Conservation (phyloP, 2,113 vertebrate genomes). For the Bubo blakistoni region DNA sequence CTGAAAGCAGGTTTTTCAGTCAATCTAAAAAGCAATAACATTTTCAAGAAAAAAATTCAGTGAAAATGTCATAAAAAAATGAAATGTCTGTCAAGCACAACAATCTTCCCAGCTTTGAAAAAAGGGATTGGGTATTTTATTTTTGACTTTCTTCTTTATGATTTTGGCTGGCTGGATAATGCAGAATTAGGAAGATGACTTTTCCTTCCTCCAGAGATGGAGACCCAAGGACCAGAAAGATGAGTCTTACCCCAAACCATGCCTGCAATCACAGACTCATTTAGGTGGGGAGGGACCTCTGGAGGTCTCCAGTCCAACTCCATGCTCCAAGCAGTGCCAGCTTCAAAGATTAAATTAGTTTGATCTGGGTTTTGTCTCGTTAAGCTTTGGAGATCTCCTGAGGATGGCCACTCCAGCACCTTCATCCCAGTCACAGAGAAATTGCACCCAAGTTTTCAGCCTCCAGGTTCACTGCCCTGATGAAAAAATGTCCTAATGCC, state of each 20-base stretch:
- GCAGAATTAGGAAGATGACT: conserved; percentile 26
- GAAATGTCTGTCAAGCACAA: conserved; percentile 58
- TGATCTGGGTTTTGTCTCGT: neutral
- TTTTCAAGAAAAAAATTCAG: conserved; percentile 5
- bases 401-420: neutral
- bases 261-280: neutral
- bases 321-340: neutral
- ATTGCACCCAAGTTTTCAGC: neutral
- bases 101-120: conserved; percentile 29
- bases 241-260: neutral
- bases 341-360: neutral
- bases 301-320: neutral
- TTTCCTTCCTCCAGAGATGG: neutral
- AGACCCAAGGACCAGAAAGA: neutral
- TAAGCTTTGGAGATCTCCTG: neutral
- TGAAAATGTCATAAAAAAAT: conserved; percentile 47
- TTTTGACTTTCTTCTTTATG: conserved; percentile 2
- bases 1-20: conserved; percentile 28
- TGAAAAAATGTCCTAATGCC: neutral
- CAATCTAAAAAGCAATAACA: conserved; percentile 49
- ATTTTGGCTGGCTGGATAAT: conserved; percentile 17
- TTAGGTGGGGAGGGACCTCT: neutral
- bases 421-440: neutral
- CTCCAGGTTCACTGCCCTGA: neutral
- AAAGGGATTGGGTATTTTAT: conserved; percentile 16